Conservation (phyloP, 1,140 invertebrate genomes). For the Ericerus pela region DNA sequence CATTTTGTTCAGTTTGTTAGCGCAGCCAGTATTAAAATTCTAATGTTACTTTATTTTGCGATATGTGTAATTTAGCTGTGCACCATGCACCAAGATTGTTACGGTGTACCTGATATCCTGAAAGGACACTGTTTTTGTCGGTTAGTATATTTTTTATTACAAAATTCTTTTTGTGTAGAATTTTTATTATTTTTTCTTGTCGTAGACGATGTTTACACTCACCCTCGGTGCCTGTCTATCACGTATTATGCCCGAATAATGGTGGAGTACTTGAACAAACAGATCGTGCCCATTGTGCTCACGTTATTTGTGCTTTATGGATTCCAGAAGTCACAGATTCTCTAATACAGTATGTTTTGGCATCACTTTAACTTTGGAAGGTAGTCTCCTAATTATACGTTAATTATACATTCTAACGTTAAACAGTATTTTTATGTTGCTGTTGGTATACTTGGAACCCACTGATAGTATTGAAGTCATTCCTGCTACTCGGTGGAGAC, state of each 20-base stretch:
- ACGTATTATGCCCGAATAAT: conserved; percentile 92
- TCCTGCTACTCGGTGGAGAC: conserved; percentile 82
- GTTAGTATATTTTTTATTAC: conserved; percentile 14
- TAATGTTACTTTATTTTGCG: conserved; percentile 93
- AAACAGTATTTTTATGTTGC: neutral
- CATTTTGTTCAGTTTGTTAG: conserved; percentile 91
- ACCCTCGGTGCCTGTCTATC: conserved; percentile 87
- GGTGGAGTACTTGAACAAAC: conserved; percentile 98
- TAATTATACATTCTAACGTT: neutral
- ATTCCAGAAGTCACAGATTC: conserved; percentile 96
- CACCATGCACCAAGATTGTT: conserved; percentile 96
- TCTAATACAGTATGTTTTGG: conserved; percentile 79
- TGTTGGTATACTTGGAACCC: conserved; percentile 77
- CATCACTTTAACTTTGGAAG: too few relatives aligned
- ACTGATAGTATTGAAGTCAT: conserved; percentile 94
- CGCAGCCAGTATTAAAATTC: conserved; percentile 94
- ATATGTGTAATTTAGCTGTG: conserved; percentile 98
- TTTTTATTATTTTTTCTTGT: conserved; percentile 6
- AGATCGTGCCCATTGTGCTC: conserved; percentile 89
- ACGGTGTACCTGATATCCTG: conserved; percentile 97
- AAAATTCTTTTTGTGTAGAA: neutral
- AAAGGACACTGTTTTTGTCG: conserved; percentile 98
- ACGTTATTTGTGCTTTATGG: conserved; percentile 97
- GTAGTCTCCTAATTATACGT: too few relatives aligned
- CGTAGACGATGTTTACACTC: conserved; percentile 69